A percentile compares a stretch with the other conserved stretches of the same genome.
Evolutionary conservation across 1,140 invertebrate species (phyloP).

Genomic region (Orius insidiosus): DNA sequence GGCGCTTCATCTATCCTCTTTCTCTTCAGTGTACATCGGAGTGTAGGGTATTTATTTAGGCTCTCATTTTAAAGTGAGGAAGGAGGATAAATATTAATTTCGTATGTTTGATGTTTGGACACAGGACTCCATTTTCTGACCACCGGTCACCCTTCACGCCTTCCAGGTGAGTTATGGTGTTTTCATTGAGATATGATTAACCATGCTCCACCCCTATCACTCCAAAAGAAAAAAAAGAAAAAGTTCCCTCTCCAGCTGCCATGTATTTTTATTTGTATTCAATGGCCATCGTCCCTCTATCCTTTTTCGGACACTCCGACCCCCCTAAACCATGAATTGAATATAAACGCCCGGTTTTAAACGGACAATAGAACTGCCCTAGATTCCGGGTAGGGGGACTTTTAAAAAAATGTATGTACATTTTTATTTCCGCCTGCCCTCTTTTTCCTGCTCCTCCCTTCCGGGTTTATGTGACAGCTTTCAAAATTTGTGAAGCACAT

Average conservation of each 20-base stretch:
- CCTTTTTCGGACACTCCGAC: background rate
- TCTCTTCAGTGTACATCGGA: too few species aligned
- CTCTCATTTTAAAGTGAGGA: too few species aligned
- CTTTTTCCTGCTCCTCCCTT: too few species aligned
- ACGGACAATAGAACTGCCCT: conserved; percentile 1
- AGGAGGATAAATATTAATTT: too few species aligned
- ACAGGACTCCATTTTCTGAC: background rate
- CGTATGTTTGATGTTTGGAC: background rate
- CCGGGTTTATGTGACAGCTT: too few species aligned
- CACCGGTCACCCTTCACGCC: conserved; percentile 5
- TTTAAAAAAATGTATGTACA: too few species aligned
- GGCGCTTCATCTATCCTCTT: too few species aligned
- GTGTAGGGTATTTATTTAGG: too few species aligned
- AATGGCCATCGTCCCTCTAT: background rate
- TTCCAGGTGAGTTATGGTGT: background rate
- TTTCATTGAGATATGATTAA: conserved; percentile 8
- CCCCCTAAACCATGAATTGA: conserved; percentile 2
- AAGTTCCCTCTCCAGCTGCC: background rate
- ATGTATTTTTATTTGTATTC: background rate
- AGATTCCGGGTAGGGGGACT: too few species aligned
- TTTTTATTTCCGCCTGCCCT: too few species aligned
- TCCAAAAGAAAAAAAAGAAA: too few species aligned
- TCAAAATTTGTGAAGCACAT: too few species aligned
- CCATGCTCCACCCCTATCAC: conserved; percentile 1
- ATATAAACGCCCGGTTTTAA: conserved; percentile 5